Evolutionary conservation across 2,113 vertebrate species (phyloP), one percentile per base, ranked within the genome.

Genomic region (Corythornis madagascariensis): DNA sequence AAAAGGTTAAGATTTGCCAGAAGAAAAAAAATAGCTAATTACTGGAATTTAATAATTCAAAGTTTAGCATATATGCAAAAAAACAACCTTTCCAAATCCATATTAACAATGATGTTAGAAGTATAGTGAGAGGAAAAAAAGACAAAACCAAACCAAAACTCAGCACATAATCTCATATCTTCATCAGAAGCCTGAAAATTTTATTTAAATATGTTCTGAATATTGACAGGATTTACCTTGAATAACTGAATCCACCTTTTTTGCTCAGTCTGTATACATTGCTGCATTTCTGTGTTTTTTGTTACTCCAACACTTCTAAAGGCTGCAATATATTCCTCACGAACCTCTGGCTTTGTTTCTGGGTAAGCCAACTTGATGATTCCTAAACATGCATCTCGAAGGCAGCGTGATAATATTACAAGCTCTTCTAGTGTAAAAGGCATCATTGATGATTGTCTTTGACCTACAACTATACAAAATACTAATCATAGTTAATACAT

Each of bases 281-380:
- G 98, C 75, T 99, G 99, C 94, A 99, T 98, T 80, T 98, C 98
- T 0, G 97, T 95, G 92, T 98, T 99, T 4, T 99, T 98, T 48
- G 98, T 98, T 16, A 99, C 99, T 2, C 99, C 99, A 4, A 99
- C 97, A 53, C 99, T 99, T 81, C 98, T 98, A 88, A 99, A 99
- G 4, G 99, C 99, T 4, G 97, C 98, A 71, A 98, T 96, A 48
- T 99, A 99, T 67, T 99, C 99, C 88, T 99, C 99, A 3, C 99
- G 98, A 90, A 99, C 98, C 86, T 99, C 99, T 0, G 99, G 98
- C 73, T 99, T 99, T 25, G 99, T 99, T 93, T 99, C 99, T 1
- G 99, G 99, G 78, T 99, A 99, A 38, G 99, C 99, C 97, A 99
- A 94, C 86, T 99, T 99, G 93, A 99, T 99, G 96, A 99, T 99